phyloP scores from a whole-genome alignment of 1,140 invertebrate genomes.

The Hycleus phaleratus region DNA sequence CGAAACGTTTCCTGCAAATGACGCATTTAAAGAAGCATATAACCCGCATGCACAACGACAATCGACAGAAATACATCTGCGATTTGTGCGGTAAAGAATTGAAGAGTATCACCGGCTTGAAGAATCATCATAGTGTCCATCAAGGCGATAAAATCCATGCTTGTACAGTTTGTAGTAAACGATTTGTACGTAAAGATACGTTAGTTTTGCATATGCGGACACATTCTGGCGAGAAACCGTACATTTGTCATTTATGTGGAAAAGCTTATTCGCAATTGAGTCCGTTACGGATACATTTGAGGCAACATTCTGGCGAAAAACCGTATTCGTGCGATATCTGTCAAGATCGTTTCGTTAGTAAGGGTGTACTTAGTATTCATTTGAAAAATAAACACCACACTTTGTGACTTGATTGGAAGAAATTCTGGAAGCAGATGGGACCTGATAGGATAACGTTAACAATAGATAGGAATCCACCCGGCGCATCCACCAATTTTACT shows the following conservation, averaged over 20 bases:
- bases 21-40: constrained; percentile 28
- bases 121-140: constrained; percentile 25
- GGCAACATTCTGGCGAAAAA: constrained; percentile 47
- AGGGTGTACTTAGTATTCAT: constrained; percentile 52
- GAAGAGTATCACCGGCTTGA: constrained; percentile 25
- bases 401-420: not conserved
- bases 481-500: no score
- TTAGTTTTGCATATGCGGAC: constrained; percentile 49
- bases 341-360: constrained; percentile 47
- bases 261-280: constrained; percentile 46
- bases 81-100: constrained; percentile 31
- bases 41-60: constrained; percentile 23
- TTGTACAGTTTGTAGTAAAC: constrained; percentile 52
- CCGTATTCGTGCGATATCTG: constrained; percentile 39
- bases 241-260: constrained; percentile 58
- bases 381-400: constrained; percentile 40
- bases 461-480: no score
- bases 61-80: constrained; percentile 25
- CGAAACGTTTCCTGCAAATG: constrained; percentile 37
- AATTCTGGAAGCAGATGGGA: no score
- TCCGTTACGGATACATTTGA: constrained; percentile 38
- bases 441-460: not conserved
- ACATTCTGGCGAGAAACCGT: constrained; percentile 64
- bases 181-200: constrained; percentile 50
- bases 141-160: constrained; percentile 15